A percentile compares a stretch with the other conserved stretches of the same genome.
phyloP scores from a whole-genome alignment of 2,113 vertebrate genomes.

The Salminus brasiliensis region DNA sequence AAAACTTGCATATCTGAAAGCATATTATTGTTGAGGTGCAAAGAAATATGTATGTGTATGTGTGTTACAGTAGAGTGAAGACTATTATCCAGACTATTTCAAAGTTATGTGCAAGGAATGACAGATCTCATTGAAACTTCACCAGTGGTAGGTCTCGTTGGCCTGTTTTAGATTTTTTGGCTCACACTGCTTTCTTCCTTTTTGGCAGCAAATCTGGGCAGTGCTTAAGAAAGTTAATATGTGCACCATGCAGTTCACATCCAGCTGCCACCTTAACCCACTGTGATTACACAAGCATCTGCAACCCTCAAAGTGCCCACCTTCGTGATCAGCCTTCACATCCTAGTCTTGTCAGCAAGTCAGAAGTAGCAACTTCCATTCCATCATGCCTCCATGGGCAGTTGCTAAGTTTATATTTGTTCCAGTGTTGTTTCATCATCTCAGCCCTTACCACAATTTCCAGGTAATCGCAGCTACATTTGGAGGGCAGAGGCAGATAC shows the following conservation, averaged over 20 bases:
- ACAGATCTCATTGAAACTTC: neutral
- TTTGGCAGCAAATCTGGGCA: conserved; percentile 5
- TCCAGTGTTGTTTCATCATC: neutral
- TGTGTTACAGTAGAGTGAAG: neutral
- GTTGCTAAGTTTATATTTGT: neutral
- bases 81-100: conserved; percentile 3
- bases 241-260: conserved; percentile 35
- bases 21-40: neutral
- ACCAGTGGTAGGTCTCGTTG: conserved; percentile 30
- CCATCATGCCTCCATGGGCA: neutral
- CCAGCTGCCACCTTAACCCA: conserved; percentile 28
- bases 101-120: conserved; percentile 4
- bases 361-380: conserved; percentile 31
- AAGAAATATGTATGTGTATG: neutral
- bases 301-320: conserved; percentile 36
- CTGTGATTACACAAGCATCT: conserved; percentile 21
- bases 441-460: neutral
- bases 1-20: neutral
- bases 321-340: conserved; percentile 36
- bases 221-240: conserved; percentile 17
- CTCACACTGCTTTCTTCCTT: conserved; percentile 7
- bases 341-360: conserved; percentile 30
- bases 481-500: neutral
- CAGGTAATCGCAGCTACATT: conserved; percentile 8
- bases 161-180: conserved; percentile 20